Conservation (phyloP, 2,113 vertebrate genomes). For the Piliocolobus tephrosceles region DNA sequence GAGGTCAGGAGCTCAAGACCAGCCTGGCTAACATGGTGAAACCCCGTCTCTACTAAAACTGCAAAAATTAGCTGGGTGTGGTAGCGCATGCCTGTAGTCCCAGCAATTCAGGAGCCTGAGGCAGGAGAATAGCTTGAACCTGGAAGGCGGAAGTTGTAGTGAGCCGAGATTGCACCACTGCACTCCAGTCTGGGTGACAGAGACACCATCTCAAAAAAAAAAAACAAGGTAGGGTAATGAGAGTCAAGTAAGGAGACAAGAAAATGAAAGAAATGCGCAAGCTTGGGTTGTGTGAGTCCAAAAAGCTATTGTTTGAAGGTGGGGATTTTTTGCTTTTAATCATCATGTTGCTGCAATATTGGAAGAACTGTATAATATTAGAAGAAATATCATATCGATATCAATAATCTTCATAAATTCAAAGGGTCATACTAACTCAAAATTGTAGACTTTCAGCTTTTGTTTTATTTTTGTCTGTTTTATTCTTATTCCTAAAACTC, state of each 20-base stretch:
- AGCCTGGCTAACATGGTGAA: no score
- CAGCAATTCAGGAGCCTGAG: no score
- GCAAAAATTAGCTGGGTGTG: no score
- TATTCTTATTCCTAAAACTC: not conserved
- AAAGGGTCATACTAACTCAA: not conserved
- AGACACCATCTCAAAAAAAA: no score
- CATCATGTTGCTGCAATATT: not conserved
- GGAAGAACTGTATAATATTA: not conserved
- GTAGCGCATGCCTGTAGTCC: no score
- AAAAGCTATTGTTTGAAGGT: not conserved
- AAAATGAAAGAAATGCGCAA: not conserved
- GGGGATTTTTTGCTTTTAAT: not conserved
- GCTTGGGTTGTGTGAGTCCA: not conserved
- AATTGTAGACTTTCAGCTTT: not conserved
- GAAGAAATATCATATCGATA: not conserved
- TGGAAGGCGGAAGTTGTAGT: no score
- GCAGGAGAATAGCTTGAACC: no score
- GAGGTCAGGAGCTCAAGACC: no score
- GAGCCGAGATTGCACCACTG: no score
- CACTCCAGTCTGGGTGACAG: no score
- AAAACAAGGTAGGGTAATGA: not conserved
- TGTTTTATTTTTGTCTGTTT: not conserved
- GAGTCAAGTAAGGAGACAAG: not conserved
- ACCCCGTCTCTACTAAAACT: no score
- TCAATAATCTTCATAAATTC: conserved; percentile 1